Evolutionary conservation across 1,140 invertebrate species (phyloP).

Genomic region (Babylonia areolata): DNA sequence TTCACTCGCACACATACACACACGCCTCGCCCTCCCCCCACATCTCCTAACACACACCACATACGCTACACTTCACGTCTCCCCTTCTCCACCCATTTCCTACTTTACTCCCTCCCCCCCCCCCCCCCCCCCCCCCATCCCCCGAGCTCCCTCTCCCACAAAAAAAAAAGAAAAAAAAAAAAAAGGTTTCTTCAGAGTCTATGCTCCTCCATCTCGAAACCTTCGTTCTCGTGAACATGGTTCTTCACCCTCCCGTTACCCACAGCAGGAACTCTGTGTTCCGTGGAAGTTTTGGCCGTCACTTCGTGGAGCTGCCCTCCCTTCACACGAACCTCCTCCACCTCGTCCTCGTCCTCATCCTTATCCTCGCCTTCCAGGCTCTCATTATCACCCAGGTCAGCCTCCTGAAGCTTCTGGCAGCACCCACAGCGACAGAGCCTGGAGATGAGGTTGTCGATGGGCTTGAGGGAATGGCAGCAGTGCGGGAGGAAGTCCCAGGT

Average conservation of each 20-base stretch:
- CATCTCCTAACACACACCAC: background rate
- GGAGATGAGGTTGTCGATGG: slow-evolving; percentile 54
- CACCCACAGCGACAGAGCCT: slow-evolving; percentile 44
- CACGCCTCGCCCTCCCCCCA: background rate
- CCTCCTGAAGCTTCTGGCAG: slow-evolving; percentile 35
- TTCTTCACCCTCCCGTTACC: background rate
- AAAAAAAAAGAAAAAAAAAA: too few relatives aligned
- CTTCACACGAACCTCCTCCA: background rate
- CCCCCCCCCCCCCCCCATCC: background rate
- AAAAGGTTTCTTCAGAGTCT: slow-evolving; percentile 1
- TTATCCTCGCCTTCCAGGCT: background rate
- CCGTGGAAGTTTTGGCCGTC: background rate
- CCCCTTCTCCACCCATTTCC: background rate
- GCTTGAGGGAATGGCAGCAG: slow-evolving; percentile 58
- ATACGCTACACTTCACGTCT: background rate
- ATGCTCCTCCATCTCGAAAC: background rate
- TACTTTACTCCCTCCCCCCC: background rate
- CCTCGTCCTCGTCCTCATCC: background rate
- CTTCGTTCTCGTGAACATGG: background rate
- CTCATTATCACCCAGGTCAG: background rate
- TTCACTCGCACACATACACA: too few relatives aligned
- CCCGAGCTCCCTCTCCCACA: background rate
- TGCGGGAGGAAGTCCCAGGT: slow-evolving; percentile 67
- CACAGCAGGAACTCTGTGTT: background rate
- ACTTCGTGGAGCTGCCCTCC: too few relatives aligned